phyloP scores from a whole-genome alignment of 1,140 invertebrate species.

The Ruditapes philippinarum region DNA sequence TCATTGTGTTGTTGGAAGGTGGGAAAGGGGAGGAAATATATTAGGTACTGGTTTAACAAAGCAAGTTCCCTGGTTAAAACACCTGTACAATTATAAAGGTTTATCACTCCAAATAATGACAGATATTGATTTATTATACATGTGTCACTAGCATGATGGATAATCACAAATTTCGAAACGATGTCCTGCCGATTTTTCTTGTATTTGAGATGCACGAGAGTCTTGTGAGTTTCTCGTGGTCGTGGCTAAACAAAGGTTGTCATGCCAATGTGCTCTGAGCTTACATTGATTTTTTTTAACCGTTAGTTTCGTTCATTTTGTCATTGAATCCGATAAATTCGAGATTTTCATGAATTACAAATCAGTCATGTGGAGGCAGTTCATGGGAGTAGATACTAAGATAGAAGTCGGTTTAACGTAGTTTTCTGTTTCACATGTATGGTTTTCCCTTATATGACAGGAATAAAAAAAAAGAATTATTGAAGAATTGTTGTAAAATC shows the following conservation, averaged over 20 bases:
- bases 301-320: background rate
- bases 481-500: too few species aligned
- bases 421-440: too few species aligned
- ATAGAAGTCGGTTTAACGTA: background rate
- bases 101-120: constrained; percentile 30
- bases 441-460: background rate
- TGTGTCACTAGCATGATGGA: constrained; percentile 21
- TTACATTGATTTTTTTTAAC: constrained; percentile 58
- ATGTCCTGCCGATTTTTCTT: constrained; percentile 12
- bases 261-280: background rate
- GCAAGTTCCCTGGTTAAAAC: background rate
- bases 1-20: constrained; percentile 8
- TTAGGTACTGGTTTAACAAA: constrained; percentile 2
- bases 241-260: constrained; percentile 39
- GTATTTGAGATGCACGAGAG: background rate
- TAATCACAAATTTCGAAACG: background rate
- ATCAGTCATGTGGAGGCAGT: too few species aligned
- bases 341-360: constrained; percentile 45
- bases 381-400: background rate
- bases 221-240: constrained; percentile 27
- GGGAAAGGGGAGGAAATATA: background rate
- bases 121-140: constrained; percentile 46
- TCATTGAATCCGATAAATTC: constrained; percentile 23
- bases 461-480: background rate
- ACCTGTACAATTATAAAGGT: constrained; percentile 5